Evolutionary conservation across 2,797 vertebrate species (phyloP).

Genomic region (Sebastes taczanowskii): DNA sequence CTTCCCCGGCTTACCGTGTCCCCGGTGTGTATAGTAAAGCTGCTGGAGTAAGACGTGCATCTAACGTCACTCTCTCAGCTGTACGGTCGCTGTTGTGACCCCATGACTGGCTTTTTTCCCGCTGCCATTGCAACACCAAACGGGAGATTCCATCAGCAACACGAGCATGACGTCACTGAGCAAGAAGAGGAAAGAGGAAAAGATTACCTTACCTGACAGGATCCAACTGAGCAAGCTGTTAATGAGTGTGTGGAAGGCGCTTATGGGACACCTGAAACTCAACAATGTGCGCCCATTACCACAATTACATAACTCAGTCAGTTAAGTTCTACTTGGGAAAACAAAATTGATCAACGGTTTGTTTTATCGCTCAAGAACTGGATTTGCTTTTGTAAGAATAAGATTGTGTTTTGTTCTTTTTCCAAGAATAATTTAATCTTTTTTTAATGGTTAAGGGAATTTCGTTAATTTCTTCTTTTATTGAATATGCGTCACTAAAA

Average conservation of each 20-base stretch:
- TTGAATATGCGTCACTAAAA: not conserved
- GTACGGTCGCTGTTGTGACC: conserved; percentile 41
- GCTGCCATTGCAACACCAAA: conserved; percentile 29
- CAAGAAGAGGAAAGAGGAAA: conserved; percentile 29
- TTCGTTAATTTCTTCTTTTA: not conserved
- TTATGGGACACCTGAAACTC: not conserved
- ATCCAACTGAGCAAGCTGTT: conserved; percentile 11
- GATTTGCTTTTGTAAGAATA: not conserved
- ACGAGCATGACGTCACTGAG: conserved; percentile 8
- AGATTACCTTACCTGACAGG: conserved; percentile 25
- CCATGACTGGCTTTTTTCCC: conserved; percentile 51
- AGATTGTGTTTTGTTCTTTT: not conserved
- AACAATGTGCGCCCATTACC: not conserved
- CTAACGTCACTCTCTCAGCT: conserved; percentile 49
- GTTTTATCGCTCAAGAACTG: not conserved
- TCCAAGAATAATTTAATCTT: not conserved
- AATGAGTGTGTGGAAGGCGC: not conserved
- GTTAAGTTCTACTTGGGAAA: not conserved
- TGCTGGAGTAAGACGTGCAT: conserved; percentile 36
- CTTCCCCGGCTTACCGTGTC: conserved; percentile 63
- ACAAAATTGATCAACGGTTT: not conserved
- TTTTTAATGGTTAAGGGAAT: not conserved
- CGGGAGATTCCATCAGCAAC: conserved; percentile 55
- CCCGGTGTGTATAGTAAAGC: conserved; percentile 57
- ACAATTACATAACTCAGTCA: not conserved